Evolutionary conservation across 2,797 vertebrate genomes (phyloP), one percentile per base, ranked within the genome.

Genomic region (Picus viridis): DNA sequence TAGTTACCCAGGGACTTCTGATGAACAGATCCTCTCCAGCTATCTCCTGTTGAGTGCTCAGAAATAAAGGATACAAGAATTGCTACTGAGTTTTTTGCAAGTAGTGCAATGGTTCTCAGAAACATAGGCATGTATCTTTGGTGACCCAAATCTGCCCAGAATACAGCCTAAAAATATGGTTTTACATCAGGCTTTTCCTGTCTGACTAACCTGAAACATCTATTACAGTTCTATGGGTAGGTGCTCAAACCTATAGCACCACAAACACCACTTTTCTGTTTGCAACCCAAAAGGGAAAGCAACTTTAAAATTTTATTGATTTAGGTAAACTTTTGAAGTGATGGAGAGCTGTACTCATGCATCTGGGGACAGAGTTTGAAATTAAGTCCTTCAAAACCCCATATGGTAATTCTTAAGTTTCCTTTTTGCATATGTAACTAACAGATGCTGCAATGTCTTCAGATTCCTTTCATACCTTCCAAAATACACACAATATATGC

Each of bases 381-480:
- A 84, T 90, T 75, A 70, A 92, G 86, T 93, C 93, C 80, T 94
- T 90, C 93, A 80, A 65, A 93, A 45, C 86, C 63, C 95, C 95
- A 94, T 96, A 95, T 96, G 94, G 95, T 90, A 96, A 96, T 94
- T 83, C 89, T 89, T 88, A 91, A 86, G 69, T 95, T 94, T 94
- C 71, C 80, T 89, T 96, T 94, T 94, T 95, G 93, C 91, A 93
- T 96, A 93, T 94, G 92, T 91, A 96, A 83, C 86, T 61, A 91
- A 67, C 95, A 96, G 96, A 96, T 96, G 95, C 91, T 85, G 88
- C 93, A 89, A 69, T 96, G 95, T 78, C 97, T 95, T 95, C 87
- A 67, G 96, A 98, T 97, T 97, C 97, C 94, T 97, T 89, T 95
- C 92, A 64, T 94, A 95, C 96, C 96, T 97, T 98, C 97, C 97